Evolutionary conservation across 2,113 vertebrate genomes (phyloP), one percentile per base, ranked within the genome.

Genomic region (Saimiri boliviensis): DNA sequence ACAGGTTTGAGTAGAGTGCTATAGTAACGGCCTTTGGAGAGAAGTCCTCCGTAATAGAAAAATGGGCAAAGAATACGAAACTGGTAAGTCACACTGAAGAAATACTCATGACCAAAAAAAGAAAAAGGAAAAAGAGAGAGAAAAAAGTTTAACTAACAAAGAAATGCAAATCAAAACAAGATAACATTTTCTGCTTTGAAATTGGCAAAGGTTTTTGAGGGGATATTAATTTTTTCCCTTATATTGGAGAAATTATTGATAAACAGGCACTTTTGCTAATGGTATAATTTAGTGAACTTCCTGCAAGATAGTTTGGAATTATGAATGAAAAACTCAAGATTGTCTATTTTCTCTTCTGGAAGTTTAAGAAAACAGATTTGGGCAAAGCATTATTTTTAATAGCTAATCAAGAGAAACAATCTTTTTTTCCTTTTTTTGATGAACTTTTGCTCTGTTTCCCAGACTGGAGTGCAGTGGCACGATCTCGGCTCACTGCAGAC

Each of bases 301-400:
- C 37, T 42, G 8, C 86, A 83, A 92, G n/a, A 91, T 37, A 94
- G 68, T 73, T 92, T 92, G 9, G 11, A 14, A 66, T 92, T 81
- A 87, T 49, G 2, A 49, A 93, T 27, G 42, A 45, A 90, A 97
- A 81, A 25, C 35, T 73, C 83, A 60, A 86, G 68, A 90, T 42
- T 63, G 49, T 25, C 16, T 63, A 49, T 25, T 13, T 71, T 89
- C 23, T 81, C n/a, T 73, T 81, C 25, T 77, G n/a, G 54, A 91
- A 88, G 25, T 91, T 91, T 84, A 91, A 74, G 13, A 42, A 86
- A 92, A 94, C 11, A 49, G n/a, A 54, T 14, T 79, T 88, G 63
- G 23, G 10, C 10, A 52, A 81, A 73, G 21, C 8, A 66, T 83
- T 83, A 49, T 25, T 86, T 71, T 54, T 71, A 84, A 87, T 37